Evolutionary conservation across 2,113 vertebrate species (phyloP).

Genomic region (Caranx melampygus): DNA sequence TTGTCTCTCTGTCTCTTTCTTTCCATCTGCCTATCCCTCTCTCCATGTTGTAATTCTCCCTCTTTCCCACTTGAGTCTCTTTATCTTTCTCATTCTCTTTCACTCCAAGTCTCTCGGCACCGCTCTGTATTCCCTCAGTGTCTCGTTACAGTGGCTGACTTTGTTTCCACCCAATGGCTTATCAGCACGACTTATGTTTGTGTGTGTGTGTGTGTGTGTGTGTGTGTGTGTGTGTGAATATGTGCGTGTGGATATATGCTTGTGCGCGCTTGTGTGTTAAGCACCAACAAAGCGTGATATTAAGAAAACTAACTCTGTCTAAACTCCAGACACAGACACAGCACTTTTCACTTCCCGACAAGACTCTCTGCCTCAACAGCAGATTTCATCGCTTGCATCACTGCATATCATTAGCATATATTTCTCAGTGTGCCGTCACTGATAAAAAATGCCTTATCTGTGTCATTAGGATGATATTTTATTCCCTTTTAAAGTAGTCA

Average conservation of each 20-base stretch:
- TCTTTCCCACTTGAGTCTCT: conserved; percentile 45
- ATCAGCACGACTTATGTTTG: conserved; percentile 63
- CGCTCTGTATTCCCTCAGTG: conserved; percentile 67
- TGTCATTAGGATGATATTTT: conserved; percentile 21
- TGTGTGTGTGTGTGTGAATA: conserved; percentile 22
- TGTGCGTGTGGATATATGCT: conserved; percentile 6
- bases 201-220: not conserved
- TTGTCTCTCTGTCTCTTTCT: conserved; percentile 18
- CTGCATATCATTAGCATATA: conserved; percentile 63
- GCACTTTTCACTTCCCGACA: conserved; percentile 51
- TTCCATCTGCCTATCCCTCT: conserved; percentile 26
- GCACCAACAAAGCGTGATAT: conserved; percentile 63
- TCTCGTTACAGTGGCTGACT: conserved; percentile 75
- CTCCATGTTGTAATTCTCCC: conserved; percentile 24
- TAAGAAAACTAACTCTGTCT: conserved; percentile 58
- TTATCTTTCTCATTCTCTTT: conserved; percentile 62
- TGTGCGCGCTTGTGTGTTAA: conserved; percentile 18
- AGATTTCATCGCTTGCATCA: conserved; percentile 69
- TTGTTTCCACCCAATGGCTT: conserved; percentile 68
- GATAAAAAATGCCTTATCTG: conserved; percentile 24
- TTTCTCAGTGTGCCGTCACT: conserved; percentile 30
- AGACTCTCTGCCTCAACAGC: conserved; percentile 40
- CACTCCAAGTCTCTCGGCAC: conserved; percentile 30
- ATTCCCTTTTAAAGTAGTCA: conserved; percentile 41
- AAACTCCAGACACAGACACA: conserved; percentile 52